Conservation (phyloP, 2,888 invertebrate species). For the Diaphora mendica region DNA sequence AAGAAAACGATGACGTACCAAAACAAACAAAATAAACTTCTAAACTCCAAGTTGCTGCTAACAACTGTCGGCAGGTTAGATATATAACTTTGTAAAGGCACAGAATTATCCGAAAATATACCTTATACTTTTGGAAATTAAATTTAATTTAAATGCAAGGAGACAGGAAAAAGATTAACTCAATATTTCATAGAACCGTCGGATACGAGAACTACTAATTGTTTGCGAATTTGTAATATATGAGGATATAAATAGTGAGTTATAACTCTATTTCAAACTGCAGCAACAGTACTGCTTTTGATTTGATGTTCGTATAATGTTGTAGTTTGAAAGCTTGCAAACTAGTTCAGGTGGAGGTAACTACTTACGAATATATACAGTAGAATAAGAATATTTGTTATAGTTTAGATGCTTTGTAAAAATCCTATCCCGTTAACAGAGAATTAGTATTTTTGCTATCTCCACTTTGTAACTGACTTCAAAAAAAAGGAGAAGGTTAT, state of each 20-base stretch:
- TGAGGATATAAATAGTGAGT: constrained; percentile 3
- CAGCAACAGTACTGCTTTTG: neutral
- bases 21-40: constrained; percentile 65
- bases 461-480: too few species aligned
- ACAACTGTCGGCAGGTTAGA: constrained; percentile 54
- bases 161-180: constrained; percentile 46
- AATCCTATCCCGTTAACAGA: too few species aligned
- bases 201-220: constrained; percentile 45
- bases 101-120: constrained; percentile 9
- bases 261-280: constrained; percentile 9
- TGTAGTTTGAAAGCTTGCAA: neutral
- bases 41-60: constrained; percentile 62
- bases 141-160: constrained; percentile 6
- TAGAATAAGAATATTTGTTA: neutral
- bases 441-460: too few species aligned
- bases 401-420: neutral
- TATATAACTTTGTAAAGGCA: constrained; percentile 7
- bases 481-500: too few species aligned
- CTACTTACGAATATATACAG: neutral
- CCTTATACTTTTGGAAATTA: neutral
- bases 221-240: constrained; percentile 46
- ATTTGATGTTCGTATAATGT: neutral
- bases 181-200: constrained; percentile 72
- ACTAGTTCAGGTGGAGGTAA: neutral
- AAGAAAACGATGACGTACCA: constrained; percentile 55